phyloP scores from a whole-genome alignment of 2,888 invertebrate genomes.

The Dendrolimus houi region DNA sequence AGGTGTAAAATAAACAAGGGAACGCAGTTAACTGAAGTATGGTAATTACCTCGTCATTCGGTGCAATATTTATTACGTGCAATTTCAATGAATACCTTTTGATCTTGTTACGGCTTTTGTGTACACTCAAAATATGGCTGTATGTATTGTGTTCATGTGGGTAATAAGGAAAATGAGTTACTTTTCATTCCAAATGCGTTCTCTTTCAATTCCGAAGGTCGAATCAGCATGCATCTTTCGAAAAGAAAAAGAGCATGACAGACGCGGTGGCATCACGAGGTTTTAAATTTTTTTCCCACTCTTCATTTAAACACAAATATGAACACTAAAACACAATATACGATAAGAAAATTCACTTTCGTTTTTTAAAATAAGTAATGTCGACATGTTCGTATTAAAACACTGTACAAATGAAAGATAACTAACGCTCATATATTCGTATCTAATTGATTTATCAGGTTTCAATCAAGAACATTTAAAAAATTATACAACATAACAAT shows the following conservation, averaged over 20 bases:
- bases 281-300: too few relatives aligned
- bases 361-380: not conserved
- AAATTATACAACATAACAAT: not conserved
- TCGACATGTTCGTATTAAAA: not conserved
- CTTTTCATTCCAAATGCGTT: conserved; percentile 49
- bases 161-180: conserved; percentile 32
- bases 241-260: conserved; percentile 31
- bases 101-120: not conserved
- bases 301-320: too few relatives aligned
- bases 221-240: conserved; percentile 50
- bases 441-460: not conserved
- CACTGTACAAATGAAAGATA: not conserved
- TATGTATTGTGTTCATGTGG: not conserved
- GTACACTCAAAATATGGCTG: not conserved
- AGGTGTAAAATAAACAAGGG: not conserved
- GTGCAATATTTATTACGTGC: not conserved
- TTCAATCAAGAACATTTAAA: not conserved
- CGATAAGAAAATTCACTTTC: too few relatives aligned
- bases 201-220: conserved; percentile 46
- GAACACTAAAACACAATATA: not conserved
- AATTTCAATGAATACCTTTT: not conserved
- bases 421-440: not conserved
- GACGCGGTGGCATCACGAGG: conserved; percentile 37
- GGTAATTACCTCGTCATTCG: not conserved
- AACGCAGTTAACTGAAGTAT: not conserved